These are phyloP conservation scores for Vannuccia rotundouncinata DNA, from an alignment of 2,888 invertebrate species.

Conservation along the genomic window DNA sequence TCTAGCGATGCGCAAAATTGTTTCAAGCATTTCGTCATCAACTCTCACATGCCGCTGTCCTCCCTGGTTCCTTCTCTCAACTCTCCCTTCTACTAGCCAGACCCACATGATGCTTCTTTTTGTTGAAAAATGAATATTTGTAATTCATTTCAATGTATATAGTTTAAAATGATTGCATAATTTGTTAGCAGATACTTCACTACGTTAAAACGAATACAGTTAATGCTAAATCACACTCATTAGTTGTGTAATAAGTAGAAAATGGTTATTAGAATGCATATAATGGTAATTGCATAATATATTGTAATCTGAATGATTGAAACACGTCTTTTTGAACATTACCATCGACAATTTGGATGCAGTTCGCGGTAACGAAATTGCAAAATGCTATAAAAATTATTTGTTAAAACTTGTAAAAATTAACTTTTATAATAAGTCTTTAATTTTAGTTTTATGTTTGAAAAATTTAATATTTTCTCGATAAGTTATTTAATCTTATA, in stretches of 20 bases:
- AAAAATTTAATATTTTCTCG: too few relatives aligned
- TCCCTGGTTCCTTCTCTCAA: conserved; percentile 22
- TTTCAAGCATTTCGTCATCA: conserved; percentile 29
- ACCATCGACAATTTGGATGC: conserved; percentile 7
- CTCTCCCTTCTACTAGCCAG: conserved; percentile 27
- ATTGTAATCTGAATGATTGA: neutral
- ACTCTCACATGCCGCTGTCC: conserved; percentile 20
- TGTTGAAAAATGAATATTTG: neutral
- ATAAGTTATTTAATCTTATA: too few relatives aligned
- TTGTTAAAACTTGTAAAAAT: too few relatives aligned
- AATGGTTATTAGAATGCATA: neutral
- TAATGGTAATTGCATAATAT: neutral
- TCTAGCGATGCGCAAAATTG: conserved; percentile 19
- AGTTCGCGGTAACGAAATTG: conserved; percentile 19
- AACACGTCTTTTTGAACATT: conserved; percentile 1
- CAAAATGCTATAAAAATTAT: conserved; percentile 22
- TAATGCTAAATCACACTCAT: neutral
- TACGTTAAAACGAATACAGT: neutral
- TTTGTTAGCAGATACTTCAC: neutral
- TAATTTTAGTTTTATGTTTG: too few relatives aligned
- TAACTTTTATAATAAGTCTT: too few relatives aligned
- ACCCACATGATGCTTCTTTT: conserved; percentile 9
- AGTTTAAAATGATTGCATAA: neutral
- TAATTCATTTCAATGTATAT: neutral
- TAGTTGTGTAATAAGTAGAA: neutral